phyloP scores from a whole-genome alignment of 2,797 vertebrate genomes.

The Cirrhinus molitorella region DNA sequence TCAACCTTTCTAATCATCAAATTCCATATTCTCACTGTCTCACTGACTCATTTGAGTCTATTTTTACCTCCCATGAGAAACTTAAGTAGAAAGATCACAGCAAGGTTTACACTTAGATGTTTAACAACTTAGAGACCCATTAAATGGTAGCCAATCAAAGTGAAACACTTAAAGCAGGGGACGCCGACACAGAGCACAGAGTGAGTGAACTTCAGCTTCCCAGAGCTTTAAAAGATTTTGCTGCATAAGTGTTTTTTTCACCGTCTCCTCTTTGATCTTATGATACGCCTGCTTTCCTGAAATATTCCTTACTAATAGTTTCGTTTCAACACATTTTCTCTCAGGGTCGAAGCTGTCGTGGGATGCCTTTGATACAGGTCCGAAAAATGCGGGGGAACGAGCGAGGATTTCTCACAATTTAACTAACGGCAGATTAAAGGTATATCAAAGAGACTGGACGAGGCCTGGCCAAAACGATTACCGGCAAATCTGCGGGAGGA shows the following conservation, averaged over 20 bases:
- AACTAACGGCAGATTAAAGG: constrained; percentile 56
- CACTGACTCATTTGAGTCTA: not conserved
- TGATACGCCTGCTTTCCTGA: constrained; percentile 31
- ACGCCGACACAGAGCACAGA: not conserved
- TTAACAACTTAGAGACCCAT: not conserved
- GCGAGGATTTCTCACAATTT: constrained; percentile 48
- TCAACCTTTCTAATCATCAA: not conserved
- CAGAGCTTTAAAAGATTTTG: constrained; percentile 14
- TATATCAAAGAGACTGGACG: constrained; percentile 44
- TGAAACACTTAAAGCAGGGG: not conserved
- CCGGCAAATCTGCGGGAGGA: constrained; percentile 29
- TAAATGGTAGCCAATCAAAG: not conserved
- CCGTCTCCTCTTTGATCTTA: constrained; percentile 38
- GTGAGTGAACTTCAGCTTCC: constrained; percentile 5
- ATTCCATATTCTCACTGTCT: not conserved
- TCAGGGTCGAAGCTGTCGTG: constrained; percentile 2
- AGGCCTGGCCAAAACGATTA: constrained; percentile 44
- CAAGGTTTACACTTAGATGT: not conserved
- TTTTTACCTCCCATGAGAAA: not conserved
- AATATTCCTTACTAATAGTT: constrained; percentile 43
- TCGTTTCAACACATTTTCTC: constrained; percentile 38
- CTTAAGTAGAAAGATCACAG: not conserved
- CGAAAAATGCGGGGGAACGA: constrained; percentile 16
- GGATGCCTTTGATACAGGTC: constrained; percentile 46
- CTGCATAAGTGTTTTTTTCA: not conserved